Evolutionary conservation across 2,888 invertebrate genomes (phyloP).

Genomic region (Furcula furcula): DNA sequence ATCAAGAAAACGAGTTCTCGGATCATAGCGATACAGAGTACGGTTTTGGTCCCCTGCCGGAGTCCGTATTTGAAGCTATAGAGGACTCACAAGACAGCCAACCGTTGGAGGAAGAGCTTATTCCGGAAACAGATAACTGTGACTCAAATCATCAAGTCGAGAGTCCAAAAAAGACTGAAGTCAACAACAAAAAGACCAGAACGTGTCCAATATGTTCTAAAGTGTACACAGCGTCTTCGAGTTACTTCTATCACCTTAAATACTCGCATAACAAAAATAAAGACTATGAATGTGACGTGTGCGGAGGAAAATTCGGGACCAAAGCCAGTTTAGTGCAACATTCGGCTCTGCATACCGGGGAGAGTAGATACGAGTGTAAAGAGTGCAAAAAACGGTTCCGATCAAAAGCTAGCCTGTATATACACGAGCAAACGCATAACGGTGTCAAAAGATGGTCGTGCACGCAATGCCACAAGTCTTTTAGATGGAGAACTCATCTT

Average conservation of each 20-base stretch:
- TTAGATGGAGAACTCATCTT: slow-evolving; percentile 72
- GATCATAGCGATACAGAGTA: slow-evolving; percentile 49
- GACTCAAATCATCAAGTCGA: too few relatives aligned
- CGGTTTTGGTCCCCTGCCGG: slow-evolving; percentile 47
- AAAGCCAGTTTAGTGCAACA: slow-evolving; percentile 68
- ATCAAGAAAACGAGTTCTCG: slow-evolving; percentile 40
- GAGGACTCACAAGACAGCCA: slow-evolving; percentile 51
- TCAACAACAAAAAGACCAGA: slow-evolving; percentile 40
- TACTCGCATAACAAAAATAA: slow-evolving; percentile 67
- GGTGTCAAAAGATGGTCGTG: slow-evolving; percentile 33
- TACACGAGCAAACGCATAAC: slow-evolving; percentile 68
- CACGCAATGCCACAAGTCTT: slow-evolving; percentile 54
- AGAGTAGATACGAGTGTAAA: slow-evolving; percentile 62
- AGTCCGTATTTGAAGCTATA: slow-evolving; percentile 56
- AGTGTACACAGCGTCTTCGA: slow-evolving; percentile 67
- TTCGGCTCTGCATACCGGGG: slow-evolving; percentile 64
- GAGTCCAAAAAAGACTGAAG: too few relatives aligned
- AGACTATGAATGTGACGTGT: slow-evolving; percentile 71
- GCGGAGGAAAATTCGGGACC: slow-evolving; percentile 70
- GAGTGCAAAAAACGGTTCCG: slow-evolving; percentile 74
- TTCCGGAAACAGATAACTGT: background rate
- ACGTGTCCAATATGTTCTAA: slow-evolving; percentile 74
- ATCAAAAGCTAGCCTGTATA: slow-evolving; percentile 70
- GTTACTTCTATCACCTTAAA: slow-evolving; percentile 78
- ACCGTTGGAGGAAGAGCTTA: slow-evolving; percentile 4